Conservation (phyloP, 1,140 invertebrate genomes). For the Drosophila bipectinata region DNA sequence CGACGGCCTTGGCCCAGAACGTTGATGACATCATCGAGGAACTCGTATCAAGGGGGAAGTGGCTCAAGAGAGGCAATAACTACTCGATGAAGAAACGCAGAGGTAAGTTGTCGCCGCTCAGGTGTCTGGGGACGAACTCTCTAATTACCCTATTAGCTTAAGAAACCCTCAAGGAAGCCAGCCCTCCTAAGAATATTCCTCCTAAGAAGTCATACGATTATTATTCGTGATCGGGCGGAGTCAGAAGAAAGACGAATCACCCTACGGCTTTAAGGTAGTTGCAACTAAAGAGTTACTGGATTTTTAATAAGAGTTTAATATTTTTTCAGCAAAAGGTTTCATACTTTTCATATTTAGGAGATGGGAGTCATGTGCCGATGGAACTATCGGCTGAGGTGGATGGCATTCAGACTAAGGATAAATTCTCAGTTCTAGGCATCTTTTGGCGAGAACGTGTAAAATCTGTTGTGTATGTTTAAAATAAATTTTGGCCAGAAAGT, state of each 20-base stretch:
- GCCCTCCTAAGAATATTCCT: background rate
- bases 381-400: no score
- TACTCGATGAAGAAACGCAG: background rate
- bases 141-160: background rate
- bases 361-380: no score
- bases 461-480: constrained; percentile 19
- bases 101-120: background rate
- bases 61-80: background rate
- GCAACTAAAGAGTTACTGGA: no score
- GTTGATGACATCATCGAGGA: background rate
- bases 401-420: background rate
- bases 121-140: background rate
- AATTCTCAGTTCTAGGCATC: background rate
- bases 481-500: background rate
- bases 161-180: background rate
- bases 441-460: background rate
- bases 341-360: no score
- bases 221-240: background rate
- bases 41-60: background rate
- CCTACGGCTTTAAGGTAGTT: no score
- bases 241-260: background rate
- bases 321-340: no score
- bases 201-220: background rate
- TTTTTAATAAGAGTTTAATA: no score
- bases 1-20: background rate